Percentiles rank a stretch among this genome's conserved stretches.
These are phyloP conservation scores for Morpho achilles DNA, from an alignment of 2,888 invertebrate genomes.

Conservation along the genomic window DNA sequence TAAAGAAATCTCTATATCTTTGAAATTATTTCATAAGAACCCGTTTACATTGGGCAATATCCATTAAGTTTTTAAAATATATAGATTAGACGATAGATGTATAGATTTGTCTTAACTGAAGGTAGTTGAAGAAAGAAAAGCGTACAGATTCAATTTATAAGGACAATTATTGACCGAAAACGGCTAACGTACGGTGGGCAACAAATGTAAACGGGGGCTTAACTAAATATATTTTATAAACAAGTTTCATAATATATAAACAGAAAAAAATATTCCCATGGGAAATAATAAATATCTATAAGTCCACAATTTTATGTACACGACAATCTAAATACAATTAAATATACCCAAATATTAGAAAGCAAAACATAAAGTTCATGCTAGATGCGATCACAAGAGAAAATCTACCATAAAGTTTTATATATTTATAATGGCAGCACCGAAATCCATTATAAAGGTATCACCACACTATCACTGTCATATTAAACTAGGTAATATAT, in stretches of 20 bases:
- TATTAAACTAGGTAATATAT: background rate
- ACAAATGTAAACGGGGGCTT: slow-evolving; percentile 4
- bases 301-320: slow-evolving; percentile 12
- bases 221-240: slow-evolving; percentile 1
- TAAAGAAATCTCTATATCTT: slow-evolving; percentile 6
- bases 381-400: background rate
- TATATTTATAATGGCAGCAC: slow-evolving; percentile 10
- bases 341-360: slow-evolving; percentile 7
- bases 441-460: slow-evolving; percentile 2
- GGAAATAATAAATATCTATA: slow-evolving; percentile 20
- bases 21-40: background rate
- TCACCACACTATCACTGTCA: slow-evolving; percentile 12
- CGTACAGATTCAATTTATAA: background rate
- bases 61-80: too few species aligned
- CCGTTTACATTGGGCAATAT: background rate
- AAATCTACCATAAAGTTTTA: slow-evolving; percentile 6
- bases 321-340: slow-evolving; percentile 7
- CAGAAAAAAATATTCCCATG: slow-evolving; percentile 15
- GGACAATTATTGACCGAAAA: background rate
- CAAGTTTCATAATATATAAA: slow-evolving; percentile 11
- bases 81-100: too few species aligned
- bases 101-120: too few species aligned
- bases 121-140: background rate
- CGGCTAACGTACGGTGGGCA: background rate
- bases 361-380: background rate